Evolutionary conservation across 2,797 vertebrate species (phyloP).

Genomic region (Potorous gilbertii): DNA sequence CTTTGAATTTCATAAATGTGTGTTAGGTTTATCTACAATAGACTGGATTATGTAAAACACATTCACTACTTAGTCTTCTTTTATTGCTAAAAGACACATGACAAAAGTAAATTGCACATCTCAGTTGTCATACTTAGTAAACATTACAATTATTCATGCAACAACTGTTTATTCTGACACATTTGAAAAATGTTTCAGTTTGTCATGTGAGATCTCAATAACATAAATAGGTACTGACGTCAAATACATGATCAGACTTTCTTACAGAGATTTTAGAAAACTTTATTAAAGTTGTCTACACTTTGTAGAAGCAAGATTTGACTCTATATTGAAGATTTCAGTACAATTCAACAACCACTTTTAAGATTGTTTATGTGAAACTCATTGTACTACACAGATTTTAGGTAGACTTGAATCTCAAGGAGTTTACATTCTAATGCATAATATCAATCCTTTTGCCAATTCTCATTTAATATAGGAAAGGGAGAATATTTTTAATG

Average conservation of each 20-base stretch:
- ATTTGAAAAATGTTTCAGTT: neutral
- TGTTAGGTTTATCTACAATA: neutral
- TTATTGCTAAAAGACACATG: neutral
- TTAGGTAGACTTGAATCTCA: neutral
- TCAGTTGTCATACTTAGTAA: neutral
- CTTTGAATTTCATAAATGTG: neutral
- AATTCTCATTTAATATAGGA: neutral
- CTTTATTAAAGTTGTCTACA: neutral
- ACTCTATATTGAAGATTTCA: constrained; percentile 1
- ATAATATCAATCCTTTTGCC: neutral
- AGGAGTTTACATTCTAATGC: neutral
- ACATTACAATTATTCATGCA: neutral
- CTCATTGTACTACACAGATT: neutral
- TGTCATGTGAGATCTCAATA: neutral
- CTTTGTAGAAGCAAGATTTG: constrained; percentile 13
- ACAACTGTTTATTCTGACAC: neutral
- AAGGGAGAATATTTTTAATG: neutral
- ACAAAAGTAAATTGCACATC: neutral
- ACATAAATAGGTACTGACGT: neutral
- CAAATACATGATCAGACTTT: neutral
- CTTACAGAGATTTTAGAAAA: constrained; percentile 1
- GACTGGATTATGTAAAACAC: neutral
- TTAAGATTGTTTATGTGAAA: neutral
- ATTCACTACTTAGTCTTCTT: neutral
- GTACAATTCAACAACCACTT: neutral